Conservation (phyloP, 2,113 vertebrate genomes). For the Zapus hudsonius region DNA sequence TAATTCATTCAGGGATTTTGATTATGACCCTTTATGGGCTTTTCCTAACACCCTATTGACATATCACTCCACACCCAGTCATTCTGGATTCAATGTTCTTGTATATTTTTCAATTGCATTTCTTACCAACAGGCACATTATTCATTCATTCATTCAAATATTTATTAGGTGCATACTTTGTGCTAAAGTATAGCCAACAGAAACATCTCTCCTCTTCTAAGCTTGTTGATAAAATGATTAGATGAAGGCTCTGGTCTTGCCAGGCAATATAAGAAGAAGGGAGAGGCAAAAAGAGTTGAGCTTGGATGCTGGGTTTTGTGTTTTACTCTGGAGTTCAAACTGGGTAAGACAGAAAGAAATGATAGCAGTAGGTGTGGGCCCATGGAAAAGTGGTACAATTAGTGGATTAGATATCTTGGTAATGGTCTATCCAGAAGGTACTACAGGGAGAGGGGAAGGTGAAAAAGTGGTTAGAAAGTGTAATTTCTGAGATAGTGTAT, state of each 20-base stretch:
- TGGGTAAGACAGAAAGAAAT: not conserved
- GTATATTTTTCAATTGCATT: not conserved
- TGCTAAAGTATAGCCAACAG: not conserved
- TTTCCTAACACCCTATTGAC: not conserved
- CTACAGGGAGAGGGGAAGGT: not conserved
- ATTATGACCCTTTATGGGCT: not conserved
- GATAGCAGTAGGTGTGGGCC: not conserved
- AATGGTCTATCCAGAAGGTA: not conserved
- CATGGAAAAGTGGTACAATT: not conserved
- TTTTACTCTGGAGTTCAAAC: not conserved
- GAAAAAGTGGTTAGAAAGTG: not conserved
- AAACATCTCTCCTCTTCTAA: not conserved
- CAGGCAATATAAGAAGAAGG: not conserved
- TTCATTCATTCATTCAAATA: not conserved
- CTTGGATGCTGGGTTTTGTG: not conserved
- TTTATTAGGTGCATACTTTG: conserved; percentile 8
- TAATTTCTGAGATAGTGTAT: not conserved
- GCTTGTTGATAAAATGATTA: not conserved
- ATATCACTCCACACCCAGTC: not conserved
- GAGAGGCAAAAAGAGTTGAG: not conserved
- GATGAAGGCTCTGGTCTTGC: not conserved
- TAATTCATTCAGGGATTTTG: not conserved
- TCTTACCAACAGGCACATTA: not conserved
- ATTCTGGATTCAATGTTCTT: not conserved
- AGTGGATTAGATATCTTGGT: not conserved